phyloP scores from a whole-genome alignment of 2,888 invertebrate species.

The Morpho deidamia region DNA sequence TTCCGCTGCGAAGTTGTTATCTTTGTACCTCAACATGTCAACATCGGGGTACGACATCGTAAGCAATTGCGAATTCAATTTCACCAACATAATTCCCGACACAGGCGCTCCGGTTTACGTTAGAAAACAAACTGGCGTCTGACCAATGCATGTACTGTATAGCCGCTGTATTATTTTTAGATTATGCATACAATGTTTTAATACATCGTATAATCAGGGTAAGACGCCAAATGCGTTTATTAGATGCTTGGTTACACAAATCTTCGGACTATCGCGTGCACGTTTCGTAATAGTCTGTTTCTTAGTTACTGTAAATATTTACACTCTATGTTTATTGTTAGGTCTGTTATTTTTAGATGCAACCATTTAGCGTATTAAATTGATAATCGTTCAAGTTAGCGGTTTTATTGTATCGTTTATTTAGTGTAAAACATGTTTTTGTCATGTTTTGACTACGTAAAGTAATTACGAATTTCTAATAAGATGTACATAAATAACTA shows the following conservation, averaged over 20 bases:
- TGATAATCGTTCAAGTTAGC: too few species aligned
- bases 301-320: background rate
- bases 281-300: slow-evolving; percentile 1
- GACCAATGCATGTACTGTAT: slow-evolving; percentile 23
- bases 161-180: slow-evolving; percentile 44
- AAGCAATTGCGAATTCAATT: slow-evolving; percentile 48
- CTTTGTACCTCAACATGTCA: slow-evolving; percentile 58
- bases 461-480: too few species aligned
- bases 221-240: slow-evolving; percentile 35
- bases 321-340: background rate
- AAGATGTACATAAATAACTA: too few species aligned
- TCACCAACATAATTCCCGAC: slow-evolving; percentile 48
- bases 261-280: background rate
- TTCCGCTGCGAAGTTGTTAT: slow-evolving; percentile 56
- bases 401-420: too few species aligned
- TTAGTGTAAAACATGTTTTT: too few species aligned
- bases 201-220: slow-evolving; percentile 32
- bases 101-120: slow-evolving; percentile 42
- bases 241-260: too few species aligned
- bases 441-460: too few species aligned
- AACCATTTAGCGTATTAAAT: too few species aligned
- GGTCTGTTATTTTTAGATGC: background rate
- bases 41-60: slow-evolving; percentile 49
- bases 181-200: slow-evolving; percentile 26
- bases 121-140: slow-evolving; percentile 35